Evolutionary conservation across 1,140 invertebrate species (phyloP).

Genomic region (Spodoptera frugiperda): DNA sequence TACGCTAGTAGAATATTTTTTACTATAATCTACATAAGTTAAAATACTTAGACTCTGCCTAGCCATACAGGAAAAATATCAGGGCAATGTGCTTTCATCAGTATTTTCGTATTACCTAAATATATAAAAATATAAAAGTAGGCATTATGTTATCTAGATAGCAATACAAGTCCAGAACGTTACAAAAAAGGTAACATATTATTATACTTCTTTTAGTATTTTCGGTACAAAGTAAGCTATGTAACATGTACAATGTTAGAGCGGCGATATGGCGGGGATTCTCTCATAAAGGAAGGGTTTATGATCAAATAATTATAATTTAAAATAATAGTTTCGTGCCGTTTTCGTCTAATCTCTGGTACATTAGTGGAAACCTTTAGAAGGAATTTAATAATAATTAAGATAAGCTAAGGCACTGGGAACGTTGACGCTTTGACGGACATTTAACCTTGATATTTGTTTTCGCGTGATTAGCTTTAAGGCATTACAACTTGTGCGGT

Average conservation of each 20-base stretch:
- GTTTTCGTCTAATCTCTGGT: slow-evolving; percentile 2
- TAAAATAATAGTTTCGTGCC: slow-evolving; percentile 2
- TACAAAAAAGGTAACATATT: slow-evolving; percentile 5
- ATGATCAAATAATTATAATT: slow-evolving; percentile 14
- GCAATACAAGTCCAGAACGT: background rate
- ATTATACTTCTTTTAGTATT: slow-evolving; percentile 1
- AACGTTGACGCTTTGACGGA: background rate
- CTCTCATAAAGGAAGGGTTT: slow-evolving; percentile 22
- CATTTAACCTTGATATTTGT: slow-evolving; percentile 21
- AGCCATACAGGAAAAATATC: too few relatives aligned
- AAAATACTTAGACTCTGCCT: too few relatives aligned
- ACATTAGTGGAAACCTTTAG: background rate
- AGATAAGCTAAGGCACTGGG: too few relatives aligned
- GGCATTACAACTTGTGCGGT: slow-evolving; percentile 6
- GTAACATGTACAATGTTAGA: slow-evolving; percentile 6
- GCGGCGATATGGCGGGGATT: background rate
- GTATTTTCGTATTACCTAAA: too few relatives aligned
- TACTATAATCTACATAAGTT: too few relatives aligned
- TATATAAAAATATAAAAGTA: too few relatives aligned
- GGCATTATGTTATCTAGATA: background rate
- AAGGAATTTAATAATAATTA: slow-evolving; percentile 6
- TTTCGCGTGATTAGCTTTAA: background rate
- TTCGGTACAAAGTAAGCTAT: slow-evolving; percentile 6
- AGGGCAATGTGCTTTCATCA: too few relatives aligned
- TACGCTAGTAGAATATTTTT: too few relatives aligned